Evolutionary conservation across 2,797 vertebrate species (phyloP).

Genomic region (Lemur catta): DNA sequence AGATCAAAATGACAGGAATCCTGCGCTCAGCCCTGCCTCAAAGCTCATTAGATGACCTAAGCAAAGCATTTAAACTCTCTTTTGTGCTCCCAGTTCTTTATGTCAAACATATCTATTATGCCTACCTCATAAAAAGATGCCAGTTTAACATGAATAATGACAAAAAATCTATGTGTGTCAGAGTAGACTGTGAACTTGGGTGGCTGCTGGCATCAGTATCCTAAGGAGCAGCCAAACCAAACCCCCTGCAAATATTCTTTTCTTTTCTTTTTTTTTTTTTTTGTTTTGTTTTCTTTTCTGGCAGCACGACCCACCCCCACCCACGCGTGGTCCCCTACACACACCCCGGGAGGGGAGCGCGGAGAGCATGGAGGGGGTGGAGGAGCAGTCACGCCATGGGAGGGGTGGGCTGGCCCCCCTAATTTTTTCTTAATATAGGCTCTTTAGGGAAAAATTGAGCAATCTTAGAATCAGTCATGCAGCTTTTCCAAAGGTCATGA

Average conservation of each 20-base stretch:
- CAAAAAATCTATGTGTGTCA: not conserved
- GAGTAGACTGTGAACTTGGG: not conserved
- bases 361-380: too few relatives aligned
- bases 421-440: not conserved
- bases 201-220: not conserved
- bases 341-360: too few relatives aligned
- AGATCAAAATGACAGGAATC: not conserved
- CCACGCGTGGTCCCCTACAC: too few relatives aligned
- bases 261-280: too few relatives aligned
- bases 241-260: not conserved
- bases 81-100: not conserved
- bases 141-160: constrained; percentile 1
- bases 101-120: not conserved
- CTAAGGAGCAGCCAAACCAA: not conserved
- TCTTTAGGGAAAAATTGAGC: not conserved
- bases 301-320: too few relatives aligned
- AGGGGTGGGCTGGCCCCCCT: too few relatives aligned
- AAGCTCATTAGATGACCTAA: not conserved
- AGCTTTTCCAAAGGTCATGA: not conserved
- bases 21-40: not conserved
- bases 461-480: not conserved
- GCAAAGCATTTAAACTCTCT: not conserved
- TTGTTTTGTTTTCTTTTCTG: too few relatives aligned
- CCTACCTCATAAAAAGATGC: not conserved
- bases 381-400: too few relatives aligned